phyloP scores from a whole-genome alignment of 2,888 invertebrate genomes.

The Caenorhabditis macrosperma region DNA sequence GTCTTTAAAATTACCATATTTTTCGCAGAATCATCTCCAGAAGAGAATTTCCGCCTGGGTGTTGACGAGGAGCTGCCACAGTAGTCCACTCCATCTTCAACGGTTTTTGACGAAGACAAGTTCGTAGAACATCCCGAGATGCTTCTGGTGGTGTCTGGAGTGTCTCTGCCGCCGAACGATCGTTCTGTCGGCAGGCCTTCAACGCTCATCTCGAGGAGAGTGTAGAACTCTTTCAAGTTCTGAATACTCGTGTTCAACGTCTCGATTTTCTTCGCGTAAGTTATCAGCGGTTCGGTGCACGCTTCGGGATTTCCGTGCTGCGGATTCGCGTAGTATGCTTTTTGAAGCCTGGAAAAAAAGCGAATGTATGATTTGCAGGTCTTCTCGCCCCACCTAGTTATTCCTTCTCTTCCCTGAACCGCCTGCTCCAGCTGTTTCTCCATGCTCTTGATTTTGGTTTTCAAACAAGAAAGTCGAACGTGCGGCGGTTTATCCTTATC shows the following conservation, averaged over 20 bases:
- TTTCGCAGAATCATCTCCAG: constrained; percentile 20
- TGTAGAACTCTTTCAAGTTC: constrained; percentile 38
- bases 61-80: background rate
- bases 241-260: constrained; percentile 83
- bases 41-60: background rate
- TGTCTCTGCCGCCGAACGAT: constrained; percentile 51
- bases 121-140: constrained; percentile 47
- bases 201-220: constrained; percentile 49
- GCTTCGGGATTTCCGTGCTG: constrained; percentile 95
- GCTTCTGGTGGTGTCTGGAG: constrained; percentile 48
- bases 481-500: constrained; percentile 39
- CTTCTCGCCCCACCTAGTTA: constrained; percentile 13
- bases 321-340: constrained; percentile 93
- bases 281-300: constrained; percentile 94
- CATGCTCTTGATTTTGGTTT: constrained; percentile 28
- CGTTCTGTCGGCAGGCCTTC: constrained; percentile 35
- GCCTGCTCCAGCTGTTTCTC: constrained; percentile 50
- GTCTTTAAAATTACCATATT: background rate
- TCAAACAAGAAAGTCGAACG: constrained; percentile 40
- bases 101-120: constrained; percentile 31
- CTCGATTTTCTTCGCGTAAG: constrained; percentile 93
- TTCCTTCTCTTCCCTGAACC: constrained; percentile 48
- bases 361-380: no score
- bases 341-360: constrained; percentile 29
- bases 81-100: constrained; percentile 16